Base-by-base conservation (phyloP, 1,140 invertebrate genomes). In the Cyrtorhinus lividipennis region DNA sequence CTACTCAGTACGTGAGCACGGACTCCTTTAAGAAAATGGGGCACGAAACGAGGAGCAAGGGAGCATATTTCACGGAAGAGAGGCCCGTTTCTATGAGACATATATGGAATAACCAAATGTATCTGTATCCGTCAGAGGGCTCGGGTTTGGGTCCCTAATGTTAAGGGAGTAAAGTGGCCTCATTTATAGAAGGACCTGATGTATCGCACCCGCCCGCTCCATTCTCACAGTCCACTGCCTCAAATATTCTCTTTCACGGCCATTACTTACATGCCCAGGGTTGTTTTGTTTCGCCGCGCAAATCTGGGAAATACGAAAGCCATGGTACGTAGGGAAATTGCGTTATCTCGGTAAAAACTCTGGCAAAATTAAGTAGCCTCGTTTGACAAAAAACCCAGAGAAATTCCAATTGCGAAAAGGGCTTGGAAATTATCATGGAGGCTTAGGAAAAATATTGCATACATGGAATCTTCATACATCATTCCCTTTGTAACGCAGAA, bases 21-120 rank as follows among this genome's bases (percentile, higher is more conserved):
- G 15, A 15, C 30, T 38, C 30, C 30, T 38, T 38, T 8, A 53
- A 20, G 20, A 20, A 53, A 53, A 53, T 13, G 18, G 18, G 48
- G 12, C 48, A 22, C 10, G 12, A 20, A 53, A 53, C 20, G 48
- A 8, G 38, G 20, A 20, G 48, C 10, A 3, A 53, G 20, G 18
- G 48, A 53, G 48, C 48, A 53, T 22, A 53, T 53, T 53, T 53
- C 48, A 15, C 8, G 20, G 12, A 5, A 20, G 20, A 22, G 20
- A 10, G 8, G 5, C 5, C 48, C 20, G 18, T 20, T 22, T 22
- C 48, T 12, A 53, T 53, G 48, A 53, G 48, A 53, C 48, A 53
- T 53, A 53, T 53, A 53, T 53, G 48, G 48, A 53, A 53, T 53
- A 53, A 53, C 48, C 48, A 53, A 53, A 53, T 53, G 48, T 53